These are phyloP conservation scores for Hermaeophaga mercurialis DNA, from an alignment of 2,888 invertebrate species.

Conservation along the genomic window DNA sequence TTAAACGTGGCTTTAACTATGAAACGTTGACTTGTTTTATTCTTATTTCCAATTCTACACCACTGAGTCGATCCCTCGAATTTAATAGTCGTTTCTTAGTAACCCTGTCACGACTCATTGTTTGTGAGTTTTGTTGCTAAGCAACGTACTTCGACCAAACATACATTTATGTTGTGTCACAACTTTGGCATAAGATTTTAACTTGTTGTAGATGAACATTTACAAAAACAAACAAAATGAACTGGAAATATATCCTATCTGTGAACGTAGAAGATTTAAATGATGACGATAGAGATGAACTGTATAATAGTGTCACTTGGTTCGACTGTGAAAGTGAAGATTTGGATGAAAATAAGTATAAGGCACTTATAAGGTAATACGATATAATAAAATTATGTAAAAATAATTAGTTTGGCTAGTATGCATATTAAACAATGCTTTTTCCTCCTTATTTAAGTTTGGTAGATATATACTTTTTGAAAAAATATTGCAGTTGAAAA, in stretches of 20 bases:
- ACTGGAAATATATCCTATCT: slow-evolving; percentile 65
- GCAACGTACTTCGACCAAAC: neutral
- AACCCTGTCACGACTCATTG: neutral
- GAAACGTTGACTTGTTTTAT: too few species aligned
- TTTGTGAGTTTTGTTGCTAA: neutral
- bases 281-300: slow-evolving; percentile 67
- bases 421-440: neutral
- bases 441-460: neutral
- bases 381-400: too few species aligned
- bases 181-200: neutral
- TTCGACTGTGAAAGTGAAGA: slow-evolving; percentile 64
- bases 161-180: neutral
- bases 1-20: too few species aligned
- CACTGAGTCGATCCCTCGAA: neutral
- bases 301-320: slow-evolving; percentile 67
- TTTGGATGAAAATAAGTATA: slow-evolving; percentile 63
- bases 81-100: too few species aligned
- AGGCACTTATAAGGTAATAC: slow-evolving; percentile 60
- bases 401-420: too few species aligned
- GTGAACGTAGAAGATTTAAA: slow-evolving; percentile 62
- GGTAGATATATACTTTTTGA: neutral
- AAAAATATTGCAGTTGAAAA: too few species aligned
- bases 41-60: too few species aligned
- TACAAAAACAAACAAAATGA: slow-evolving; percentile 52
- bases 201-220: neutral